These are phyloP conservation scores for Pipra filicauda DNA, from an alignment of 2,113 vertebrate species.

Conservation along the genomic window DNA sequence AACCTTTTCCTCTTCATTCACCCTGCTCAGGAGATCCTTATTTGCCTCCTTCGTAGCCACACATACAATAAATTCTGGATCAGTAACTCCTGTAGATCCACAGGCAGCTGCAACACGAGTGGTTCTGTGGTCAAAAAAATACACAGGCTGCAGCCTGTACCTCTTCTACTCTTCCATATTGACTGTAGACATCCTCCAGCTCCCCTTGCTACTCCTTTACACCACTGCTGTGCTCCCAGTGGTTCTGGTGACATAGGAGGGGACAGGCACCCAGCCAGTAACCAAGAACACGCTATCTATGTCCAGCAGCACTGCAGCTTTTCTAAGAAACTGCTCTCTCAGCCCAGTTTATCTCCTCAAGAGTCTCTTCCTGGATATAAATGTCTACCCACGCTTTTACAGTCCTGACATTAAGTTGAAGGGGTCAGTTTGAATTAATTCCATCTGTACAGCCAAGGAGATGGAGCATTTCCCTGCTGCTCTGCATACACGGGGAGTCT, in stretches of 20 bases:
- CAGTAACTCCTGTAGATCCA: not conserved
- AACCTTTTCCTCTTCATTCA: not conserved
- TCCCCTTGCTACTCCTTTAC: not conserved
- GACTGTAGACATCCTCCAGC: not conserved
- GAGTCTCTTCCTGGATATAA: not conserved
- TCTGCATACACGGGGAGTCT: not conserved
- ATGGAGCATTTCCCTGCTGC: not conserved
- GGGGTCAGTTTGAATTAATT: not conserved
- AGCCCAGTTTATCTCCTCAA: not conserved
- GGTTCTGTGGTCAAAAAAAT: not conserved
- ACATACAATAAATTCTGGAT: not conserved
- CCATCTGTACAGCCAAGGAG: not conserved
- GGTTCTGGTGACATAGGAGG: not conserved
- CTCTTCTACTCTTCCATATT: not conserved
- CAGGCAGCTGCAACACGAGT: not conserved
- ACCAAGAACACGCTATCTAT: not conserved
- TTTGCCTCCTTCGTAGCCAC: not conserved
- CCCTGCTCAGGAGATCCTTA: not conserved
- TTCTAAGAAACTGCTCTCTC: not conserved
- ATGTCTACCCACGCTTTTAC: not conserved
- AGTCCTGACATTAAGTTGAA: not conserved
- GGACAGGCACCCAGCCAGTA: not conserved
- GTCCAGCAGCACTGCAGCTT: not conserved
- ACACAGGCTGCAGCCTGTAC: not conserved
- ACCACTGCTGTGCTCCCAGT: rapidly evolving